Conservation (phyloP, 2,113 vertebrate species). For the Pipa parva region DNA sequence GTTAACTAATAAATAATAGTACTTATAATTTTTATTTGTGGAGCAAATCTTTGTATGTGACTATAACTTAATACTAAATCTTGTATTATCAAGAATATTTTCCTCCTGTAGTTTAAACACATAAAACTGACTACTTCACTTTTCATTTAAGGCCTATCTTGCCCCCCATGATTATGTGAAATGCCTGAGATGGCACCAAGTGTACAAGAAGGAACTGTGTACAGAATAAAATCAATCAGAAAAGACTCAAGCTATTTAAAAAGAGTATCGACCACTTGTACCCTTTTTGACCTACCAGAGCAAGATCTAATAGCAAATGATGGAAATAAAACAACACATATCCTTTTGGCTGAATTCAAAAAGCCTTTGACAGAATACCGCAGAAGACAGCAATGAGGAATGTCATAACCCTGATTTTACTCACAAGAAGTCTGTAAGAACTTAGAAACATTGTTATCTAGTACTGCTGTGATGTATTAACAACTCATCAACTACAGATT, state of each 20-base stretch:
- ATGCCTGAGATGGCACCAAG: conserved; percentile 28
- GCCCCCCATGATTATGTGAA: conserved; percentile 36
- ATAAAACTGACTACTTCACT: conserved; percentile 26
- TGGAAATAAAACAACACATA: conserved; percentile 41
- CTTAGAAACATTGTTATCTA: no score
- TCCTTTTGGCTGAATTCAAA: conserved; percentile 38
- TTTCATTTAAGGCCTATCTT: conserved; percentile 36
- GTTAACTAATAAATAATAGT: no score
- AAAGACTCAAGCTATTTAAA: conserved; percentile 41
- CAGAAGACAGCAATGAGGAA: background rate
- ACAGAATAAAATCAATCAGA: conserved; percentile 41
- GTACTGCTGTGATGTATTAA: no score
- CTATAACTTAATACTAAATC: conserved; percentile 8
- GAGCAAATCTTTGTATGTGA: background rate
- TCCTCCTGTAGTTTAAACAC: conserved; percentile 18
- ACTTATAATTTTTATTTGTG: background rate
- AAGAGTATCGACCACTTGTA: conserved; percentile 36
- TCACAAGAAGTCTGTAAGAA: background rate
- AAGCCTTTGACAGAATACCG: conserved; percentile 24
- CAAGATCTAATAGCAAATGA: conserved; percentile 39
- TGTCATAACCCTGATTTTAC: background rate
- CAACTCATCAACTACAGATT: no score
- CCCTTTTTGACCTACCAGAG: conserved; percentile 34
- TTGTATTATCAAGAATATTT: conserved; percentile 22
- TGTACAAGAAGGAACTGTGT: conserved; percentile 35